These are phyloP conservation scores for Cichlasoma orientale DNA, from an alignment of 2,797 vertebrate species.

Conservation along the genomic window DNA sequence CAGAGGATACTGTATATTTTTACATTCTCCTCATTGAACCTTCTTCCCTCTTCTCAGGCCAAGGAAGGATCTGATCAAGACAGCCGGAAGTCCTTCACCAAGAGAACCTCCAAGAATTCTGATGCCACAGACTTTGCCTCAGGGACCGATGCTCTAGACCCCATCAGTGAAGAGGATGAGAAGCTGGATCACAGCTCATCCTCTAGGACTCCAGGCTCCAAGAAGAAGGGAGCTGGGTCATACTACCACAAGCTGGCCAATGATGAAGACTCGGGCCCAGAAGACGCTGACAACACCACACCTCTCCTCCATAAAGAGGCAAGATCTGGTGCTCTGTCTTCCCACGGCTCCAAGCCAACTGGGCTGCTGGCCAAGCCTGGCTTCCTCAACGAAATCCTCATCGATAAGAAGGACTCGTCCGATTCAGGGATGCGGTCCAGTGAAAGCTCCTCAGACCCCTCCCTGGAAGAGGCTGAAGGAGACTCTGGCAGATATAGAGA, in stretches of 20 bases:
- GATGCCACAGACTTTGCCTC: conserved; percentile 86
- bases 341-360: conserved; percentile 70
- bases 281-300: conserved; percentile 91
- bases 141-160: conserved; percentile 88
- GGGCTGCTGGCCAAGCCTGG: conserved; percentile 77
- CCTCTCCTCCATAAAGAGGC: conserved; percentile 86
- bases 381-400: conserved; percentile 83
- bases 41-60: conserved; percentile 56
- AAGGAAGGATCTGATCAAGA: conserved; percentile 88
- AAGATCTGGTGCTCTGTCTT: conserved; percentile 60
- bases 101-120: conserved; percentile 82
- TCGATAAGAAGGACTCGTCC: conserved; percentile 94
- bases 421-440: conserved; percentile 92
- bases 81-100: conserved; percentile 85
- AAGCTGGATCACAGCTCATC: conserved; percentile 87
- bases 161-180: conserved; percentile 98
- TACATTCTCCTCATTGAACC: conserved; percentile 49
- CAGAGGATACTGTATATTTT: conserved; percentile 46
- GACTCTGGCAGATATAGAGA: conserved; percentile 75
- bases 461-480: conserved; percentile 85
- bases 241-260: conserved; percentile 91
- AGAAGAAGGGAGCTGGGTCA: conserved; percentile 83
- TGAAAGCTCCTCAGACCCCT: conserved; percentile 90
- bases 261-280: conserved; percentile 89
- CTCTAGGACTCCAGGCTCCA: conserved; percentile 81